A percentile compares a stretch with the other conserved stretches of the same genome.
Evolutionary conservation across 2,888 invertebrate species (phyloP).

Genomic region (Zonitis immaculata): DNA sequence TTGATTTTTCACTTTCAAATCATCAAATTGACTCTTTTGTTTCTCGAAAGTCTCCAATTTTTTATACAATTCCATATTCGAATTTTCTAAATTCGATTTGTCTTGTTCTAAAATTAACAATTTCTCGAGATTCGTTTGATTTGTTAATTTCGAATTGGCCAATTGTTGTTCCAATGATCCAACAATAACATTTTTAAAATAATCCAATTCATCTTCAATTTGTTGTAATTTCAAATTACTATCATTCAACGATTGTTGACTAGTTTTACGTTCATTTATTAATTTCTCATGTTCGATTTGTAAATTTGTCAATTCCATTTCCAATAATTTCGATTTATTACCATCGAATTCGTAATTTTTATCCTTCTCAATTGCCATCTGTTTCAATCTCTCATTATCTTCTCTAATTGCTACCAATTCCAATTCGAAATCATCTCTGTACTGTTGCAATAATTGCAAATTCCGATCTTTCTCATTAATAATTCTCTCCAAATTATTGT

Average conservation of each 20-base stretch:
- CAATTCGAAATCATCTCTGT: no score
- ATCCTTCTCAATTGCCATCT: no score
- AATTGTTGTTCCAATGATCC: no score
- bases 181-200: background rate
- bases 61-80: conserved; percentile 1
- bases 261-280: background rate
- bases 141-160: no score
- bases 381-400: background rate
- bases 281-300: background rate
- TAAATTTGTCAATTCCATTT: background rate
- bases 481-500: conserved; percentile 25
- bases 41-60: background rate
- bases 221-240: background rate
- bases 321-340: background rate
- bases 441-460: no score
- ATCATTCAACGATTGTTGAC: background rate
- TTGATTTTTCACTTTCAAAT: background rate
- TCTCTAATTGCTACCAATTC: background rate
- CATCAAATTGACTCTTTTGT: background rate
- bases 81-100: no score
- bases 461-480: no score
- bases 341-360: conserved; percentile 20
- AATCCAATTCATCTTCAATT: background rate
- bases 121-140: no score
- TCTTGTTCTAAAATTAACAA: no score